Evolutionary conservation across 2,113 vertebrate species (phyloP).

Genomic region (Mionectes macconnelli): DNA sequence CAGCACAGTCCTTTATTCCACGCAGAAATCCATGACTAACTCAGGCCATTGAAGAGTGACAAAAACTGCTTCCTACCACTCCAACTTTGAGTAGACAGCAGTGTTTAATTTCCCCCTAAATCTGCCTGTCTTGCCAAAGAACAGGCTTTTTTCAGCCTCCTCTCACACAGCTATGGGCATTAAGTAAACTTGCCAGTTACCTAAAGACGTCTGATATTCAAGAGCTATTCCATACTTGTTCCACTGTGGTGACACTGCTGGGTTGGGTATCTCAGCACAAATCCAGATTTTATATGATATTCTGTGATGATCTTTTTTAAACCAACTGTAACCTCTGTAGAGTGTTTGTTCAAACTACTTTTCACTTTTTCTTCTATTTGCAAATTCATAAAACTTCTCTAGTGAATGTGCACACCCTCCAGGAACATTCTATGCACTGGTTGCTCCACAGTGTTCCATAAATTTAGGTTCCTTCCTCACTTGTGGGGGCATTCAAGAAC

Average conservation of each 20-base stretch:
- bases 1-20: conserved; percentile 7
- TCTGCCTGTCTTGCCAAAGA: neutral
- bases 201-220: neutral
- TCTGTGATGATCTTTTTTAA: neutral
- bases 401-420: neutral
- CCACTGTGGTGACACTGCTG: neutral
- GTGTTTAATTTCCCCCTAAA: neutral
- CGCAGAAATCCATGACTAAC: conserved; percentile 48
- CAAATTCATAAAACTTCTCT: neutral
- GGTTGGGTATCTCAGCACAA: neutral
- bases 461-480: neutral
- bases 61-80: conserved; percentile 41
- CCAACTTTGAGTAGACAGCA: neutral
- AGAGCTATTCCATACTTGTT: neutral
- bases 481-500: neutral
- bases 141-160: neutral
- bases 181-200: neutral
- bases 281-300: neutral
- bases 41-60: conserved; percentile 15
- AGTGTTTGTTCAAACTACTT: neutral
- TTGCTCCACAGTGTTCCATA: neutral
- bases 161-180: neutral
- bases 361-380: neutral
- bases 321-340: neutral
- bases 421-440: neutral